These are phyloP conservation scores for Drosophila prosaltans DNA, from an alignment of 1,140 invertebrate species.

Conservation along the genomic window DNA sequence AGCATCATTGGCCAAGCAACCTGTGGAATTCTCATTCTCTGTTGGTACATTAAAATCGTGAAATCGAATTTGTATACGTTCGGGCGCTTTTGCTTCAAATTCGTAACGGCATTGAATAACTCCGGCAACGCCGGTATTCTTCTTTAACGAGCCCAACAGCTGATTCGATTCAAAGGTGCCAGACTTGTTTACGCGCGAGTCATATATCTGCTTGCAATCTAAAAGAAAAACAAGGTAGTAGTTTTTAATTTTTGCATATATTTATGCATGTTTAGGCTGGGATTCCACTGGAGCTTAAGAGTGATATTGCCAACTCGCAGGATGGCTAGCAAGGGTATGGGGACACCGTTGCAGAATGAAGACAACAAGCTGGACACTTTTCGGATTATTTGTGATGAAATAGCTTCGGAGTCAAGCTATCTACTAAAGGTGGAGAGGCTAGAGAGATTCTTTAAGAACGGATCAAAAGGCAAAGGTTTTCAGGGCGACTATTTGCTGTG, in stretches of 20 bases:
- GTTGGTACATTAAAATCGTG: constrained; percentile 78
- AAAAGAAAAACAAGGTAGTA: constrained; percentile 15
- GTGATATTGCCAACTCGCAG: constrained; percentile 6
- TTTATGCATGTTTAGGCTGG: constrained; percentile 25
- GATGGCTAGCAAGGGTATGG: constrained; percentile 23
- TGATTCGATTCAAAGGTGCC: constrained; percentile 91
- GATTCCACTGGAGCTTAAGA: not conserved
- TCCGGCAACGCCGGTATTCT: constrained; percentile 83
- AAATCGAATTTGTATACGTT: constrained; percentile 86
- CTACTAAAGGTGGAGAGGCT: constrained; percentile 92
- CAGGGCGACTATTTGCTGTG: constrained; percentile 91
- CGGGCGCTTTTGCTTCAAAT: constrained; percentile 91
- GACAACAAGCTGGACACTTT: constrained; percentile 92
- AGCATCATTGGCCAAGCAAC: constrained; percentile 65
- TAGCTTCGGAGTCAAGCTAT: constrained; percentile 91
- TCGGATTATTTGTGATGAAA: constrained; percentile 89
- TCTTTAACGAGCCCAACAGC: constrained; percentile 82
- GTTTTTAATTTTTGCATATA: constrained; percentile 15
- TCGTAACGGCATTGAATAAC: constrained; percentile 92
- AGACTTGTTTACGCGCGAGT: constrained; percentile 91
- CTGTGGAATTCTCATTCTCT: constrained; percentile 59
- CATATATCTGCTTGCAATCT: constrained; percentile 89
- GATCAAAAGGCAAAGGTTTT: constrained; percentile 85
- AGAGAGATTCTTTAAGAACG: constrained; percentile 84
- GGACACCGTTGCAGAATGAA: constrained; percentile 74